Base-by-base conservation (phyloP, 2,888 invertebrate genomes). In the Blomia tropicalis region DNA sequence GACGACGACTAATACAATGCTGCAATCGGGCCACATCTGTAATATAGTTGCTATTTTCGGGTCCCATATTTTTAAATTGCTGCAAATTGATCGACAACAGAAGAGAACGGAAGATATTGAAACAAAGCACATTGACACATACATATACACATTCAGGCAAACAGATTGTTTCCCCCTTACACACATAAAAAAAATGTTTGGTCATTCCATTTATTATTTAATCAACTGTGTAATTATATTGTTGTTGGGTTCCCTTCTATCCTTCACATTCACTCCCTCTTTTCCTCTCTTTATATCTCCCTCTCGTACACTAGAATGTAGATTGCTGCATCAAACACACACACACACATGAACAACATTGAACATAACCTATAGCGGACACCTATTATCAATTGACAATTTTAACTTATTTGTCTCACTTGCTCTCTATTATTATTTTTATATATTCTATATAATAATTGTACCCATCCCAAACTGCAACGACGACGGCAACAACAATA, bases 371-470 rank as follows among this genome's bases (percentile, higher is more conserved):
- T 36, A 17, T 36, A 36, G 36, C 36, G 36, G 51, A 7, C 51
- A 47, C 51, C n/a, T 11, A 11, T 47, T 11, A 47, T n/a, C 51
- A 11, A 47, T 47, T 47, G 51, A 47, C 51, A 47, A 47, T 47
- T 47, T 47, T 47, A 47, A 47, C 51, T 47, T 47, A 47, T 47
- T 47, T 47, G 51, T 47, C 51, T n/a, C n/a, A n/a, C n/a, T n/a
- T n/a, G n/a, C n/a, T n/a, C n/a, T n/a, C n/a, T 47, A 11, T 47
- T 47, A 47, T 47, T 47, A 47, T 47, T 47, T 47, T 47, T 47
- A 47, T 47, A 47, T 17, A 47, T 25, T 47, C 51, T 47, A 47
- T 47, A 14, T 41, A 14, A 14, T n/a, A n/a, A n/a, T n/a, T n/a
- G n/a, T n/a, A n/a, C n/a, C n/a, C n/a, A n/a, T n/a, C n/a, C n/a